Base-by-base conservation (phyloP, 2,888 invertebrate species). In the Drosophila paramelanica region DNA sequence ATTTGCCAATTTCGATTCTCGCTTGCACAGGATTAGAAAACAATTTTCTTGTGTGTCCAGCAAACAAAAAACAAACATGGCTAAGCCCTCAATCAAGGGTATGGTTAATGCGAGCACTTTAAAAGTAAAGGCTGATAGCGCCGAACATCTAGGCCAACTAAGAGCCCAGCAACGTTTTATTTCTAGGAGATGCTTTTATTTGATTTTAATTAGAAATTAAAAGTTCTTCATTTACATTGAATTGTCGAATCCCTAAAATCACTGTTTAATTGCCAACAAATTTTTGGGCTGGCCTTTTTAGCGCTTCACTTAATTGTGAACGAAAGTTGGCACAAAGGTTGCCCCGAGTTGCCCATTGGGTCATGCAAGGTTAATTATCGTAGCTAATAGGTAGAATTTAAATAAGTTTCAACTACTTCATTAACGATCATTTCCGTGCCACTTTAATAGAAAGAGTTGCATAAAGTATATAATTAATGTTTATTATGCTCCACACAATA, bases 191-290 rank as follows among this genome's bases (percentile, higher is more conserved):
- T 47, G 39, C 58, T 49, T 53, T 71, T 69, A 68, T 70, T 43
- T 62, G 60, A 64, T 70, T 75, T 77, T 79, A 79, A 75, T 81
- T 74, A 57, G 65, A 74, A 74, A 67, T 53, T 56, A 50, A 73
- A 68, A 69, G 66, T 70, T 70, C 68, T 74, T 52, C 59, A 51
- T 67, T 65, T 60, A 14, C 66, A 49, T 51, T 67, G 65, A 72
- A 65, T 62, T 38, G 23, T 11, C 13, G 25, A 60, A 45, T 41
- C 39, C 23, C 10, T 52, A 27, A 52, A 59, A 45, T 41, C 38
- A 60, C 58, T 64, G n/a, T 25, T 56, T 64, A 39, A 36, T 64
- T 56, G 41, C 58, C 38, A 47, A 42, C 31, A 5, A 39, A 58
- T 43, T 49, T 52, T 17, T n/a, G 13, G 10, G 0, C 7, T 39